Conservation (phyloP, 2,113 vertebrate genomes). For the Phyllostomus hastatus region DNA sequence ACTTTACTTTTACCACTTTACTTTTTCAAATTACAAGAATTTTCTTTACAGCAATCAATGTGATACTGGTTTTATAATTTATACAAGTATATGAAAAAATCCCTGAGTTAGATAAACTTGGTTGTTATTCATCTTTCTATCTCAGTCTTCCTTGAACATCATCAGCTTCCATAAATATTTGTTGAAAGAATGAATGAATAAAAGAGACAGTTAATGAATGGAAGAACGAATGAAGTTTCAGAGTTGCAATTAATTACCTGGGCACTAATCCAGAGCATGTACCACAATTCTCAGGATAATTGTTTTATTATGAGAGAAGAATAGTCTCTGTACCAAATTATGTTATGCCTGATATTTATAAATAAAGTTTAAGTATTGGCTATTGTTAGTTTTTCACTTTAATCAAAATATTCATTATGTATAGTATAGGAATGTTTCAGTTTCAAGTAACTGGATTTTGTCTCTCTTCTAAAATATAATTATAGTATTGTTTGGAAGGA, state of each 20-base stretch:
- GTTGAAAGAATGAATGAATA: not conserved
- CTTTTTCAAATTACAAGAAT: not conserved
- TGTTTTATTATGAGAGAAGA: not conserved
- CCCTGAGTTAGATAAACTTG: not conserved
- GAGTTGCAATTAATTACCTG: not conserved
- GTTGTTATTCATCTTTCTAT: not conserved
- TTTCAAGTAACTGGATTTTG: not conserved
- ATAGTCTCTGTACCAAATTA: not conserved
- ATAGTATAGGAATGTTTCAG: not conserved
- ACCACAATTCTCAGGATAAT: not conserved
- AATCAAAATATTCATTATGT: not conserved
- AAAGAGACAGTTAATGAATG: not conserved
- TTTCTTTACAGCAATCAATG: not conserved
- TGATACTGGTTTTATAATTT: not conserved
- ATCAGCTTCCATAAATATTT: not conserved
- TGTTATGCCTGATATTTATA: not conserved
- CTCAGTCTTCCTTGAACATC: not conserved
- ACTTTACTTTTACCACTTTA: not conserved
- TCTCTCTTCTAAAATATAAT: not conserved
- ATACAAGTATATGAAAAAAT: not conserved
- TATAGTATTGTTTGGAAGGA: not conserved
- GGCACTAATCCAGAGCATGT: not conserved
- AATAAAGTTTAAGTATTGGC: not conserved
- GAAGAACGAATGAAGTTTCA: not conserved
- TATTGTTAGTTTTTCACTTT: not conserved